Conservation (phyloP, 2,113 vertebrate genomes). For the Hemicordylus capensis region DNA sequence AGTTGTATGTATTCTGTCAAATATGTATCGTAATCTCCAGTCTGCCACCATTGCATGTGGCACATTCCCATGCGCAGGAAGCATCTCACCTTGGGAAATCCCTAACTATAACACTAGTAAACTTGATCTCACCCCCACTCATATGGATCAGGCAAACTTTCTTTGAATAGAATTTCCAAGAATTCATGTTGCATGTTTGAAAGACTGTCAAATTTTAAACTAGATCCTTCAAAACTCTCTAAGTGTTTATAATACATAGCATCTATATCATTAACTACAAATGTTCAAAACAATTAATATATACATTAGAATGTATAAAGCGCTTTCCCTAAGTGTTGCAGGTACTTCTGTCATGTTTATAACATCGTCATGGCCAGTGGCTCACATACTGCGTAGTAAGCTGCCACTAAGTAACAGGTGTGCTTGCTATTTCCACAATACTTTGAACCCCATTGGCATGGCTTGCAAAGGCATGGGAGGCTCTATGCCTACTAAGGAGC, state of each 20-base stretch:
- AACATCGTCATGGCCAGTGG: too few relatives aligned
- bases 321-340: background rate
- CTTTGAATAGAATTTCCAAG: background rate
- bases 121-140: background rate
- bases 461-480: too few relatives aligned
- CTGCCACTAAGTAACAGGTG: too few relatives aligned
- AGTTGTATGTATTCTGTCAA: too few relatives aligned
- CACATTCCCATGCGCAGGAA: background rate
- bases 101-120: background rate
- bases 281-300: background rate
- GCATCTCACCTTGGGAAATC: background rate
- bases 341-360: background rate
- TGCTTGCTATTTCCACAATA: too few relatives aligned
- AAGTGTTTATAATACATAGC: background rate
- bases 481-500: too few relatives aligned
- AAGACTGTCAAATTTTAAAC: background rate
- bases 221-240: background rate
- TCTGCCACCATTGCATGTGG: background rate
- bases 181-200: background rate
- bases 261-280: background rate
- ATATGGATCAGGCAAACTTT: background rate
- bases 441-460: too few relatives aligned
- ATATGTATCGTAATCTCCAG: too few relatives aligned
- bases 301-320: background rate
- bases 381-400: too few relatives aligned